These are phyloP conservation scores for Chaitophorus viminalis DNA, from an alignment of 2,888 invertebrate genomes.

Conservation along the genomic window DNA sequence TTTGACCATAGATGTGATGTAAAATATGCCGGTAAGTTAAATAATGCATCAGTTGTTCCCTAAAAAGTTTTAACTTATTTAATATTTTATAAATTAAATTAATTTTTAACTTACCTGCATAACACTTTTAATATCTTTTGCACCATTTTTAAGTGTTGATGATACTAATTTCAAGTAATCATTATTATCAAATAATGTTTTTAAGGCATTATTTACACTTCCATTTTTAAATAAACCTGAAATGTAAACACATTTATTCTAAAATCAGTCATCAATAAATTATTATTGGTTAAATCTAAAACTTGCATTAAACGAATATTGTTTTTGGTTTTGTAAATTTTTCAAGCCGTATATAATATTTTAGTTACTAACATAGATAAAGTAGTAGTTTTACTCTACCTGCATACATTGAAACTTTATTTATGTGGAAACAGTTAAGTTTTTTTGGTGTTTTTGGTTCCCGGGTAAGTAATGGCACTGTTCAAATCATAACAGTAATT, in stretches of 20 bases:
- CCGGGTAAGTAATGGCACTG: background rate
- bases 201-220: slow-evolving; percentile 63
- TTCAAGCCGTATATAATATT: background rate
- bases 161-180: slow-evolving; percentile 64
- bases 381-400: background rate
- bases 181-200: slow-evolving; percentile 64
- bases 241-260: background rate
- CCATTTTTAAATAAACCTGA: slow-evolving; percentile 65
- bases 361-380: no score
- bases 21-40: slow-evolving; percentile 80
- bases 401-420: background rate
- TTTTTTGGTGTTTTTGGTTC: background rate
- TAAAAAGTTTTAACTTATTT: slow-evolving; percentile 65
- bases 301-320: background rate
- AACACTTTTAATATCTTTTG: slow-evolving; percentile 69
- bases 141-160: slow-evolving; percentile 60
- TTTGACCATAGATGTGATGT: slow-evolving; percentile 76
- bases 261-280: background rate
- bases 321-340: background rate
- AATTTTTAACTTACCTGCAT: slow-evolving; percentile 69
- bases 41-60: slow-evolving; percentile 75
- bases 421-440: background rate
- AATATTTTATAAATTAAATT: slow-evolving; percentile 20
- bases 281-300: background rate
- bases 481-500: background rate